These are phyloP conservation scores for Orthosia gracilis DNA, from an alignment of 2,888 invertebrate genomes.

Conservation along the genomic window DNA sequence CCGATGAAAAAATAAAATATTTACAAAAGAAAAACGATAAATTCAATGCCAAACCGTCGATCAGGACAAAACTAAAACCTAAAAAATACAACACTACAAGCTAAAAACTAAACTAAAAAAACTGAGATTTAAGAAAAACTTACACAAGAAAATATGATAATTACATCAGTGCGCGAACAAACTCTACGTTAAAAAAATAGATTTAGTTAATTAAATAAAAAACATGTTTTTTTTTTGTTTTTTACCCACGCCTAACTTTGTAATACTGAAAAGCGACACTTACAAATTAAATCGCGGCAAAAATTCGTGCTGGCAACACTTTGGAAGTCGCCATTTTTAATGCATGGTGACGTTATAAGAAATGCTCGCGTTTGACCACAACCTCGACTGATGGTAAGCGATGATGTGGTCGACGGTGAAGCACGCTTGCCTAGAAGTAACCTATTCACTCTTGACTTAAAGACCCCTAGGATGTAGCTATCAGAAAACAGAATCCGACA, in stretches of 20 bases:
- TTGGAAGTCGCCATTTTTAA: slow-evolving; percentile 19
- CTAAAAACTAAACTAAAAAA: slow-evolving; percentile 67
- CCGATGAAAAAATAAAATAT: slow-evolving; percentile 25
- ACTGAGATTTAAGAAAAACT: slow-evolving; percentile 69
- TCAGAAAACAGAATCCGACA: too few relatives aligned
- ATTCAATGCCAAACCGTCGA: slow-evolving; percentile 54
- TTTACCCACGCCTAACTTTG: slow-evolving; percentile 77
- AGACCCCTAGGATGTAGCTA: too few relatives aligned
- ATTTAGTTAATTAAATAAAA: slow-evolving; percentile 42
- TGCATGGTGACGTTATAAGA: background rate
- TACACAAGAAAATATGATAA: slow-evolving; percentile 33
- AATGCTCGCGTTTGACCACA: too few relatives aligned
- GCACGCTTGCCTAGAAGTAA: too few relatives aligned
- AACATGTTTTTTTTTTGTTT: slow-evolving; percentile 44
- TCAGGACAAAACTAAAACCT: slow-evolving; percentile 64
- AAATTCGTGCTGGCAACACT: slow-evolving; percentile 40
- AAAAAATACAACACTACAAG: slow-evolving; percentile 68
- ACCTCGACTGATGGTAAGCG: too few relatives aligned
- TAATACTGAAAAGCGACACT: slow-evolving; percentile 82
- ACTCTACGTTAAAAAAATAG: slow-evolving; percentile 30
- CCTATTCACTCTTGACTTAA: too few relatives aligned
- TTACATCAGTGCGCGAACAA: slow-evolving; percentile 50
- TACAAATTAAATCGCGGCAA: slow-evolving; percentile 59
- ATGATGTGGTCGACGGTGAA: too few relatives aligned
- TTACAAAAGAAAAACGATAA: slow-evolving; percentile 33